These are phyloP conservation scores for Aquatica leii DNA, from an alignment of 2,888 invertebrate genomes.

Conservation along the genomic window DNA sequence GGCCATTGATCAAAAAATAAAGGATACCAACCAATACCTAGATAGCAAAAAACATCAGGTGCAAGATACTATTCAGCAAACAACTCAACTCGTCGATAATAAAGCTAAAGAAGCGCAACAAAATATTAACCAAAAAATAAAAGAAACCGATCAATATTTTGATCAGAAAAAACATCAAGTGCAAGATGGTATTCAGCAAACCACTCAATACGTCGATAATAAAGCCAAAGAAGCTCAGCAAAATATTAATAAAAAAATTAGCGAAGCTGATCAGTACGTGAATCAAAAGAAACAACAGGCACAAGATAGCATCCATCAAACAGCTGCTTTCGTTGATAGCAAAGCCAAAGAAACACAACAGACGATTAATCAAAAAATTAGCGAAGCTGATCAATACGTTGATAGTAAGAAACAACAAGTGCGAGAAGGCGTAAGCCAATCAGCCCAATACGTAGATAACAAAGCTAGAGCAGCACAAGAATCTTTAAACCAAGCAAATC, in stretches of 20 bases:
- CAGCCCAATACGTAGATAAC: constrained; percentile 42
- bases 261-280: constrained; percentile 14
- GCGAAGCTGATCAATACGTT: constrained; percentile 33
- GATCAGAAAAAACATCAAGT: constrained; percentile 38
- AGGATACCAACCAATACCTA: constrained; percentile 30
- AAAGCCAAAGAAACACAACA: constrained; percentile 33
- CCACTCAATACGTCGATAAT: constrained; percentile 49
- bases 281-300: neutral
- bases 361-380: constrained; percentile 46
- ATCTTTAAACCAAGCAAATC: constrained; percentile 30
- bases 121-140: constrained; percentile 40
- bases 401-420: constrained; percentile 34
- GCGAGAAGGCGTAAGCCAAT: constrained; percentile 11
- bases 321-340: neutral
- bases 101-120: constrained; percentile 43
- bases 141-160: constrained; percentile 33
- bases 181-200: constrained; percentile 28
- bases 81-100: constrained; percentile 43
- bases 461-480: constrained; percentile 42
- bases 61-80: constrained; percentile 16
- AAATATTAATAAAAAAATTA: neutral
- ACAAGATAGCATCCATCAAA: neutral
- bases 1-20: constrained; percentile 39
- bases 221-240: constrained; percentile 42
- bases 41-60: constrained; percentile 33